Base-by-base conservation (phyloP, 2,888 invertebrate genomes). In the Caenorhabditis imperialis region DNA sequence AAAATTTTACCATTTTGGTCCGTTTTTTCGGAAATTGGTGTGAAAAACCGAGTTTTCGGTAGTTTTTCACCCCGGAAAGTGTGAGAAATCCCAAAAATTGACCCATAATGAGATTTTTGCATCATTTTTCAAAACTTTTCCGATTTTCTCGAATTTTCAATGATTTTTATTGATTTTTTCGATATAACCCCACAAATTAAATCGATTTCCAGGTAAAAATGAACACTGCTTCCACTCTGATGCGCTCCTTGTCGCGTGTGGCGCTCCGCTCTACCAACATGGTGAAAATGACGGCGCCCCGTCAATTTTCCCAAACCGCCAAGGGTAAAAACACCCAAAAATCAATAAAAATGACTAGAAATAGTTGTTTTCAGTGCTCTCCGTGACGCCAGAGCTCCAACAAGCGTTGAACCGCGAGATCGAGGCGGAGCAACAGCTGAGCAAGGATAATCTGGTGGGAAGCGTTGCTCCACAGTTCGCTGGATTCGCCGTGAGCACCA, bases 401-500 rank as follows among this genome's bases (percentile, higher is more conserved):
- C 94, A 94, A 88, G 97, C 96, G 88, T 90, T 98, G 25, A 93
- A 93, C 1, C 95, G 97, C 86, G 97, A 98, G 90, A 96, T 98
- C 77, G 91, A 93, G 25, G 93, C 94, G 0, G 97, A 97, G 89
- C 93, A 93, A 82, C 58, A 81, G 44, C 58, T 86, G 54, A 84
- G 84, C 58, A 75, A 73, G 8, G 79, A 84, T 25, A 86, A 84
- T 53, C 74, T 85, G 42, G 81, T 83, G 30, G 84, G 85, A 20
- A 40, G 78, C 23, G 60, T 77, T n/a, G 65, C 95, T 0, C 91
- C 92, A 0, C 92, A 92, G 75, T 88, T 97, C 22, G 93, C 93
- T 22, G 95, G 94, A 1, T 97, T 96, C 88, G 91, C 92, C 62
- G 92, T 95, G 0, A 92, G 92, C 60, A 90, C 93, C 1, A 91